phyloP scores from a whole-genome alignment of 1,140 invertebrate species.

The Drosophila seguyi region DNA sequence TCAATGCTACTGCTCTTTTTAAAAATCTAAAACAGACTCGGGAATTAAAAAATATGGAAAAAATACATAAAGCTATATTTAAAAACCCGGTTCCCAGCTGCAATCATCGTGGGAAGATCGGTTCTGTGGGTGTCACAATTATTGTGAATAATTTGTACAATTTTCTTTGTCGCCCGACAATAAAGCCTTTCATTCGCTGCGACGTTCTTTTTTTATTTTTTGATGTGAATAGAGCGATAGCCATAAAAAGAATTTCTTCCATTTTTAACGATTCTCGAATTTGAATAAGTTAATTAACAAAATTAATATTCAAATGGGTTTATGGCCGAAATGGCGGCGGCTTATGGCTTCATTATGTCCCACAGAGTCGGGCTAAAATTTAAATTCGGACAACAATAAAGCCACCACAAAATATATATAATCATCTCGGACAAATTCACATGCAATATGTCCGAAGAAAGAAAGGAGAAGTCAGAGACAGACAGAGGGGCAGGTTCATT shows the following conservation, averaged over 20 bases:
- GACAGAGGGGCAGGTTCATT: conserved; percentile 77
- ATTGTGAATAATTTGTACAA: conserved; percentile 56
- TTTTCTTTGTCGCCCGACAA: conserved; percentile 53
- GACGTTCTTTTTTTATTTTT: conserved; percentile 3
- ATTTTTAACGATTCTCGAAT: conserved; percentile 76
- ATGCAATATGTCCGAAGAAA: conserved; percentile 58
- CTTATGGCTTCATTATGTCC: conserved; percentile 80
- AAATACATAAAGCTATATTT: neutral
- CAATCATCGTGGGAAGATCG: conserved; percentile 43
- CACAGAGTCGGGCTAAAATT: conserved; percentile 40
- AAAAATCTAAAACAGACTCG: neutral
- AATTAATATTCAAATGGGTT: conserved; percentile 83
- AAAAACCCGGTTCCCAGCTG: conserved; percentile 21
- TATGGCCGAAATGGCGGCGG: conserved; percentile 73
- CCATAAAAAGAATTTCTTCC: conserved; percentile 69
- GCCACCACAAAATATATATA: conserved; percentile 55
- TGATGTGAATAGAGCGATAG: conserved; percentile 33
- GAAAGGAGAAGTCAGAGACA: conserved; percentile 36
- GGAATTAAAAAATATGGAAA: conserved; percentile 16
- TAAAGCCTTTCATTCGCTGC: conserved; percentile 49
- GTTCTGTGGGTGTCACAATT: conserved; percentile 50
- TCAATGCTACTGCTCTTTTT: neutral
- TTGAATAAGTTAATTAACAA: conserved; percentile 83
- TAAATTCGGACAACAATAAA: conserved; percentile 72
- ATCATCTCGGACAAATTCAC: conserved; percentile 73